phyloP scores from a whole-genome alignment of 2,797 vertebrate genomes.

The Xyrichtys novacula region DNA sequence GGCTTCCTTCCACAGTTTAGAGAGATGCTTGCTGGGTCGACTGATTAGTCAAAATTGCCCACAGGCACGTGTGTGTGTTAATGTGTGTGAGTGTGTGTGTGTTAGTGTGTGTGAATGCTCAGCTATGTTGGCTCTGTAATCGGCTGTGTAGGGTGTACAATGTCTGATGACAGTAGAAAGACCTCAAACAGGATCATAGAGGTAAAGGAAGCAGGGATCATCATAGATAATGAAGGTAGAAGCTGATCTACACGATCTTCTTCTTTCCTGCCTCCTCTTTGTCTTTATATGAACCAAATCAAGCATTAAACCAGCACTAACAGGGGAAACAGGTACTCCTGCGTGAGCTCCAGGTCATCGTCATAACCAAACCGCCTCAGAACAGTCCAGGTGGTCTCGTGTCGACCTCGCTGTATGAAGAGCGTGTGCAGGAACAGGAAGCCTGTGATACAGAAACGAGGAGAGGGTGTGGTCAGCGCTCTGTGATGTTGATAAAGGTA shows the following conservation, averaged over 20 bases:
- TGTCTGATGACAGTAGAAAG: too few relatives aligned
- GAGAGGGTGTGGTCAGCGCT: not conserved
- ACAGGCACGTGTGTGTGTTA: too few relatives aligned
- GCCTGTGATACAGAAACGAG: slow-evolving; percentile 80
- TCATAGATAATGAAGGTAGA: too few relatives aligned
- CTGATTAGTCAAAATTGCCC: too few relatives aligned
- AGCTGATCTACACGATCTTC: not conserved
- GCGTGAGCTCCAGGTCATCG: slow-evolving; percentile 95
- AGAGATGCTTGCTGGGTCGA: too few relatives aligned
- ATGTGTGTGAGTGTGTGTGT: too few relatives aligned
- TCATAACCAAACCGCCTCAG: slow-evolving; percentile 96
- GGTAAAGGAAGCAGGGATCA: too few relatives aligned
- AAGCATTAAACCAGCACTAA: slow-evolving; percentile 73
- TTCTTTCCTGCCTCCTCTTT: not conserved
- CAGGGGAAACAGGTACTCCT: slow-evolving; percentile 96
- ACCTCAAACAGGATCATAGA: too few relatives aligned
- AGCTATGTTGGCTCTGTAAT: too few relatives aligned
- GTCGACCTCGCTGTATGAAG: slow-evolving; percentile 97
- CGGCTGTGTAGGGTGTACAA: too few relatives aligned
- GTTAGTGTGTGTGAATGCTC: too few relatives aligned
- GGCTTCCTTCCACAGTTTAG: too few relatives aligned
- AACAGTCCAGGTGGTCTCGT: slow-evolving; percentile 99
- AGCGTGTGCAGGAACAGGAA: slow-evolving; percentile 99
- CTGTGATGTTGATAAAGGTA: not conserved
- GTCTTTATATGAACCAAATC: not conserved